Evolutionary conservation across 2,797 vertebrate species (phyloP).

Genomic region (Sebastes oblongus): DNA sequence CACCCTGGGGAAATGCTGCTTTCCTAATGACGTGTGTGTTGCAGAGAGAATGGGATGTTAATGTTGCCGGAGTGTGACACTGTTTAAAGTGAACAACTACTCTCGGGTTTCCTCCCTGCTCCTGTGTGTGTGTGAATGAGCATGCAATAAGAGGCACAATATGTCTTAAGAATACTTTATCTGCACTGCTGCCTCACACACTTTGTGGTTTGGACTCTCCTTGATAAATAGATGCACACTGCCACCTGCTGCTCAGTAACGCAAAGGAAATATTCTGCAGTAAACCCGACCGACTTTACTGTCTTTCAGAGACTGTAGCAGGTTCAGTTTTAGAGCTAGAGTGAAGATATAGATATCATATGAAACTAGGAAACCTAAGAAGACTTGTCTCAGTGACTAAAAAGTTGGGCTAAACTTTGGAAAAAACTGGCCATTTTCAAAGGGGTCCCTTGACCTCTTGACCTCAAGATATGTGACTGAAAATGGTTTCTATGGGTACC

Average conservation of each 20-base stretch:
- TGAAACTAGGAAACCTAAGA: no score
- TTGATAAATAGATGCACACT: slow-evolving; percentile 25
- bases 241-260: slow-evolving; percentile 63
- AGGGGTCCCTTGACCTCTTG: no score
- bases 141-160: neutral
- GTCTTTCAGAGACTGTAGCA: no score
- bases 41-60: slow-evolving; percentile 32
- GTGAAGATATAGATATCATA: no score
- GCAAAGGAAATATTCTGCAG: neutral
- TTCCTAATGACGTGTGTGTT: slow-evolving; percentile 44
- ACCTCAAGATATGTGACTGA: no score
- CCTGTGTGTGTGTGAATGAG: slow-evolving; percentile 9
- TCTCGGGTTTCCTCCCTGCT: slow-evolving; percentile 7
- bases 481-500: no score
- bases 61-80: slow-evolving; percentile 28
- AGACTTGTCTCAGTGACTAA: no score
- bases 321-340: no score
- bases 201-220: neutral
- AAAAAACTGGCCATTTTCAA: no score
- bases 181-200: slow-evolving; percentile 7
- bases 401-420: no score
- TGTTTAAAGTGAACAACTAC: slow-evolving; percentile 29
- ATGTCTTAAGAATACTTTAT: slow-evolving; percentile 12
- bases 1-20: slow-evolving; percentile 47
- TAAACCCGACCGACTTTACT: no score